Evolutionary conservation across 2,797 vertebrate genomes (phyloP).

Genomic region (Gila robusta): DNA sequence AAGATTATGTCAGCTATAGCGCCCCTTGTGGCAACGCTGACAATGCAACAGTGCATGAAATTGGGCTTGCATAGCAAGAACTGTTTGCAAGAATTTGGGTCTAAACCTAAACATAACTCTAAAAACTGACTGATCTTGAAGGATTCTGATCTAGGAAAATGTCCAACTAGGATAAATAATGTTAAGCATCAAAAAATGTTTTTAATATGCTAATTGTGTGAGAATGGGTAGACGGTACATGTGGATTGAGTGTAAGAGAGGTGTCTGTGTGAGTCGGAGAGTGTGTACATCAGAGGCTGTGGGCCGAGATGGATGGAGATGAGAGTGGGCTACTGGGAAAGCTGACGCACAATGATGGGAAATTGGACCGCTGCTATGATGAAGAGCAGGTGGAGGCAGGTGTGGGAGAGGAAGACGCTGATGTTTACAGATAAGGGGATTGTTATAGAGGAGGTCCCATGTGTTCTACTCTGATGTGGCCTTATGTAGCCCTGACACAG

Average conservation of each 20-base stretch:
- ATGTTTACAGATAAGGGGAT: constrained; percentile 33
- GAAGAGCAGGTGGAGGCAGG: constrained; percentile 26
- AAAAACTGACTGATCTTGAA: constrained; percentile 19
- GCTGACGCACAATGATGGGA: constrained; percentile 20
- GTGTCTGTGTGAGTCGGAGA: constrained; percentile 1
- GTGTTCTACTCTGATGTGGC: constrained; percentile 36
- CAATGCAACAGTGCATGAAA: constrained; percentile 25
- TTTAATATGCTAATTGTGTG: constrained; percentile 17
- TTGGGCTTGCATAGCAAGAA: constrained; percentile 14
- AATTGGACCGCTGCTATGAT: constrained; percentile 24
- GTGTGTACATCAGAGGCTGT: background rate
- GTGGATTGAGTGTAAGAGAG: background rate
- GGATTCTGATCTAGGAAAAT: constrained; percentile 9
- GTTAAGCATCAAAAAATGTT: background rate
- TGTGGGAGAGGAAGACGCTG: constrained; percentile 34
- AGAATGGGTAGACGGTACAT: background rate
- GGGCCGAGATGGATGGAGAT: constrained; percentile 26
- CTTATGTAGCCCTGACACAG: constrained; percentile 33
- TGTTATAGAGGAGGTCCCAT: constrained; percentile 23
- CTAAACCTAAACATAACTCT: constrained; percentile 8
- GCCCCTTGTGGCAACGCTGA: background rate
- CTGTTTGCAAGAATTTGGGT: background rate
- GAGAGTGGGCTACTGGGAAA: constrained; percentile 8
- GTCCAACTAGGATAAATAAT: constrained; percentile 17
- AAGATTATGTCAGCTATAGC: background rate